Evolutionary conservation across 2,113 vertebrate species (phyloP).

Genomic region (Panthera tigris): DNA sequence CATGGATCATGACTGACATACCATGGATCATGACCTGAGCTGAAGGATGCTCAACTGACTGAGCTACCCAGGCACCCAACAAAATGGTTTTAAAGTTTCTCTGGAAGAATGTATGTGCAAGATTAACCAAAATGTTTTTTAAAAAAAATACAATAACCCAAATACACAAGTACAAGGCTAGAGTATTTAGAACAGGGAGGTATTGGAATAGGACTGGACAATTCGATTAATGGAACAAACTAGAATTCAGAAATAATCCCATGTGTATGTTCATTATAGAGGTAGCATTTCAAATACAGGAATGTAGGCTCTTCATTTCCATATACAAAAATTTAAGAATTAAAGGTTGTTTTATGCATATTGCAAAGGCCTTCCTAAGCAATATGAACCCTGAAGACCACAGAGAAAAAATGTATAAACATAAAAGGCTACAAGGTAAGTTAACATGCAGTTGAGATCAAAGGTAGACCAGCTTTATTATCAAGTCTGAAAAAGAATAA

Average conservation of each 20-base stretch:
- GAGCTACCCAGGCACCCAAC: no score
- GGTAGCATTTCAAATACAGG: background rate
- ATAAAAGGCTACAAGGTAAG: background rate
- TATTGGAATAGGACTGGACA: background rate
- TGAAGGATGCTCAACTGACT: no score
- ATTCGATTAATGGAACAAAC: background rate
- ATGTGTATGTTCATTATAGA: background rate
- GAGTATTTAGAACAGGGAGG: background rate
- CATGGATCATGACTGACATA: no score
- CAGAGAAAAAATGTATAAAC: background rate
- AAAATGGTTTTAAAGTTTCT: background rate
- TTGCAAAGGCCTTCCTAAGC: background rate
- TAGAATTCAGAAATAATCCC: background rate
- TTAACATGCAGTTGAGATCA: background rate
- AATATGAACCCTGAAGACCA: background rate
- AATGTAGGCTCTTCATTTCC: background rate
- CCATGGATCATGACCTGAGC: no score
- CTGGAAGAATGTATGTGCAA: background rate
- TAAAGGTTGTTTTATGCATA: background rate
- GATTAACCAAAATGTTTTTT: background rate
- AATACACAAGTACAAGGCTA: background rate
- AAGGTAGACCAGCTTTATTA: background rate
- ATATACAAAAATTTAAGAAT: conserved; percentile 1
- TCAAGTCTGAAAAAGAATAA: background rate
- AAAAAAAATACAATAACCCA: background rate